phyloP scores from a whole-genome alignment of 2,888 invertebrate species.

The Eristalis pertinax region DNA sequence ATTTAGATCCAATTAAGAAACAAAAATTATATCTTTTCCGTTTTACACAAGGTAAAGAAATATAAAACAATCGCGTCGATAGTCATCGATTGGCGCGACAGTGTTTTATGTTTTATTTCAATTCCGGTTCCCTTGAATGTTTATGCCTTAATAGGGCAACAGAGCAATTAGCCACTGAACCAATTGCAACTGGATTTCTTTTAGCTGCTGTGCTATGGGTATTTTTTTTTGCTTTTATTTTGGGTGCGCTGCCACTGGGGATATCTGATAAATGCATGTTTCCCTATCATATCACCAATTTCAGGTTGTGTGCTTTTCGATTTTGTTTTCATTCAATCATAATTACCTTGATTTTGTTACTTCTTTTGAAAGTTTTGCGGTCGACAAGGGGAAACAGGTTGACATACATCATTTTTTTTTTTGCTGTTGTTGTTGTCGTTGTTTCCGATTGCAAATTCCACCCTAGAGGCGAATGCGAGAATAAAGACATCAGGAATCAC shows the following conservation, averaged over 20 bases:
- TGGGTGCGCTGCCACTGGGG: too few species aligned
- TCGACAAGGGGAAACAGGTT: conserved; percentile 14
- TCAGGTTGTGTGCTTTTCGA: conserved; percentile 8
- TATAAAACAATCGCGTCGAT: conserved; percentile 27
- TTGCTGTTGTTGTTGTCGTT: neutral
- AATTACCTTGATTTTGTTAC: conserved; percentile 51
- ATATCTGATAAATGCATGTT: conserved; percentile 24
- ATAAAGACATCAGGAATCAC: conserved; percentile 27
- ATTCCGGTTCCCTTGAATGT: conserved; percentile 39
- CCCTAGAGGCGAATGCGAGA: conserved; percentile 40
- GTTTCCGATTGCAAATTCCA: conserved; percentile 41
- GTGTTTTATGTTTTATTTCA: neutral
- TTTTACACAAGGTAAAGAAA: conserved; percentile 21
- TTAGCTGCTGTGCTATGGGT: neutral
- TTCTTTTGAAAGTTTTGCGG: conserved; percentile 23
- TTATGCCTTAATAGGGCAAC: conserved; percentile 35
- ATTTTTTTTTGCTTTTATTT: neutral
- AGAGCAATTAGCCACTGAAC: conserved; percentile 44
- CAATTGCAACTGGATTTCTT: conserved; percentile 17
- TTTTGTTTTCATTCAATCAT: conserved; percentile 3
- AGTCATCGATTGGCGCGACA: conserved; percentile 36
- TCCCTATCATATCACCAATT: conserved; percentile 26
- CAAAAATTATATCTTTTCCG: neutral
- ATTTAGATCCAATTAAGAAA: conserved; percentile 54
- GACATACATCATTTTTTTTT: conserved; percentile 8